These are phyloP conservation scores for Callipepla californica DNA, from an alignment of 2,113 vertebrate species.

Conservation along the genomic window DNA sequence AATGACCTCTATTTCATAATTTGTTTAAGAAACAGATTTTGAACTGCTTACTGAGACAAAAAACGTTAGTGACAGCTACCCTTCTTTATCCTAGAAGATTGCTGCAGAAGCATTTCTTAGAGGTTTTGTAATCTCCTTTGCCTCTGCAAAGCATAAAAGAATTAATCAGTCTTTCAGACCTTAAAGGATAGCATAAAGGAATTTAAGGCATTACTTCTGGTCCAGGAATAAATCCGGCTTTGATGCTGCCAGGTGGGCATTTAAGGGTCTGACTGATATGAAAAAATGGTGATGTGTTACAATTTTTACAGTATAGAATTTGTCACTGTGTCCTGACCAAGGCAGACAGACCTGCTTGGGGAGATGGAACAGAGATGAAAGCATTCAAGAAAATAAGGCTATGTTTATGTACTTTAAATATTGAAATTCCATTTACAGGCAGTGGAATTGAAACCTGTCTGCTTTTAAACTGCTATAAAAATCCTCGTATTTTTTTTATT, in stretches of 20 bases:
- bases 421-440: not conserved
- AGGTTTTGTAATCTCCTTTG: not conserved
- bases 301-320: not conserved
- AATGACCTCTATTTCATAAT: accelerated
- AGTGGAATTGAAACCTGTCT: not conserved
- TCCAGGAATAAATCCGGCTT: not conserved
- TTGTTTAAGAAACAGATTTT: not conserved
- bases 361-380: not conserved
- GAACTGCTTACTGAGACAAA: not conserved
- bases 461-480: not conserved
- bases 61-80: not conserved
- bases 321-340: not conserved
- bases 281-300: not conserved
- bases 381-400: not conserved
- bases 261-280: not conserved
- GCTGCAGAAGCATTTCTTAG: not conserved
- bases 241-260: not conserved
- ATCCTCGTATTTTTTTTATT: not conserved
- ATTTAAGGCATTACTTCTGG: not conserved
- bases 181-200: not conserved
- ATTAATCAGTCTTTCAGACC: not conserved
- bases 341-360: not conserved
- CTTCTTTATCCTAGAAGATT: not conserved
- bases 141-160: not conserved
- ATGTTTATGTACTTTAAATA: not conserved